Evolutionary conservation across 2,113 vertebrate genomes (phyloP), one percentile per base, ranked within the genome.

Genomic region (Hydrochoerus hydrochaeris): DNA sequence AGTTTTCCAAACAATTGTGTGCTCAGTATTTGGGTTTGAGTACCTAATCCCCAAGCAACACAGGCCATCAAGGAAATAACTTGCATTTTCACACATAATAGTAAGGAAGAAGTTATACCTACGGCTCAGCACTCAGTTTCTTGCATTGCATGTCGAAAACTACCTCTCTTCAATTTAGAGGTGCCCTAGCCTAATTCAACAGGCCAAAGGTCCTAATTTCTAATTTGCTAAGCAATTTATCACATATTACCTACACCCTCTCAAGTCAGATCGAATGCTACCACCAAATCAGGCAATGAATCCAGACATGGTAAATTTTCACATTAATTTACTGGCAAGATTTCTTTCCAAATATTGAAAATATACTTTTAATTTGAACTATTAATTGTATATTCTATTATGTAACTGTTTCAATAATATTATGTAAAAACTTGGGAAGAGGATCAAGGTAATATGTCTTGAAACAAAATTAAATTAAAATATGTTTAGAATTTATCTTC

Each of bases 151-250:
- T 97, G 97, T 92, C 65, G 28, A 95, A 96, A 97, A 95, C 97
- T 97, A 94, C 65, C 87, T 97, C 81, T 96, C 90, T 95, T 95
- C 96, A 98, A 98, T 98, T 98, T 98, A 96, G 77, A 96, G 52
- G 63, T 85, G 90, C 81, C 94, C 94, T 78, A 71, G 58, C 85
- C 90, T 97, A 96, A 97, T 97, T 96, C 96, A 96, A 44, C 63
- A 95, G 97, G 96, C 92, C 97, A 95, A 95, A 98, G 94, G 69
- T 94, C 93, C 77, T 97, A 97, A 98, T 97, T 97, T 96, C 95
- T 97, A 97, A 97, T 97, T 97, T 98, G 95, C 97, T 97, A 97
- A 97, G 96, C 91, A 96, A 97, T 97, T 97, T 98, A 97, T 98
- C 95, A 96, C 95, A 90, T 95, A 95, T 97, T 96, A 95, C 96